Evolutionary conservation across 2,113 vertebrate genomes (phyloP).

Genomic region (Arvicanthis niloticus): DNA sequence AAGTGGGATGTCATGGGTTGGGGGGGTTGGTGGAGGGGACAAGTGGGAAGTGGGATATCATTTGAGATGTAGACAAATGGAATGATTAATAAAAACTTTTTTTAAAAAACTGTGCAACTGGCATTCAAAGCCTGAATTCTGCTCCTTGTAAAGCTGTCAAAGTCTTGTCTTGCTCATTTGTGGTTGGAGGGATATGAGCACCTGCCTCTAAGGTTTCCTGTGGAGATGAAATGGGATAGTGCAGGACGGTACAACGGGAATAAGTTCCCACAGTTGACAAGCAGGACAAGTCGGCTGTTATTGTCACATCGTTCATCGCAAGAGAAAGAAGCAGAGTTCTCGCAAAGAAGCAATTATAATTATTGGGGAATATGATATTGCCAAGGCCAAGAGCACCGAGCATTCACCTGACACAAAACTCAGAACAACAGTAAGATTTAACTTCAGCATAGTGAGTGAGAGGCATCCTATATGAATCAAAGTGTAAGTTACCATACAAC

Average conservation of each 20-base stretch:
- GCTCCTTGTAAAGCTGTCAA: neutral
- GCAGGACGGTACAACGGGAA: neutral
- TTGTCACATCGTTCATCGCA: neutral
- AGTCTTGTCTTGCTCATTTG: neutral
- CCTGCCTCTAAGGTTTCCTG: accelerated
- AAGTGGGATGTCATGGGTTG: no score
- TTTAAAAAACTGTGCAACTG: neutral
- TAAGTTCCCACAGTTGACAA: no score
- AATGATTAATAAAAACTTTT: no score
- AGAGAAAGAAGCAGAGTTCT: neutral
- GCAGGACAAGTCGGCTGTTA: neutral
- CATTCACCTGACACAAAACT: neutral
- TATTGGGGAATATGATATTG: neutral
- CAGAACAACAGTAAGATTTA: neutral
- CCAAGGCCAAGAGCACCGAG: neutral
- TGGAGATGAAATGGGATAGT: neutral
- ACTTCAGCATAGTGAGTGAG: neutral
- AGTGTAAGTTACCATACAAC: neutral
- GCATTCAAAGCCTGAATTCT: neutral
- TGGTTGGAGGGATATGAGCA: neutral
- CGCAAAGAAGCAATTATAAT: neutral
- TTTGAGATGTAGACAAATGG: no score
- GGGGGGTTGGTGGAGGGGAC: no score
- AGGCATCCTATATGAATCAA: neutral
- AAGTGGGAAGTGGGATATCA: no score